Evolutionary conservation across 2,113 vertebrate genomes (phyloP).

Genomic region (Podarcis cretensis): DNA sequence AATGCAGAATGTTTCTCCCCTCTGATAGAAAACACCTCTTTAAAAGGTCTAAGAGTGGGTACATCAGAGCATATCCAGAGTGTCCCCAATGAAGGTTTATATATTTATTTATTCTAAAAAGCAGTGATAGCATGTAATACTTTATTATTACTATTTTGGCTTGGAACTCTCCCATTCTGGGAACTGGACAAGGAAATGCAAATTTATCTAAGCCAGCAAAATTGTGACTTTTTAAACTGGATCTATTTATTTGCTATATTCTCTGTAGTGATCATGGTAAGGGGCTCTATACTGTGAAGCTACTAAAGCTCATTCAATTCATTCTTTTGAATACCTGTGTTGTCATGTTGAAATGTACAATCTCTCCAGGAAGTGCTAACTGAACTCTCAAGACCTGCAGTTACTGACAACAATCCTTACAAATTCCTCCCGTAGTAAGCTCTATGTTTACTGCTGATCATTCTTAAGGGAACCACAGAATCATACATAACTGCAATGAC

Average conservation of each 20-base stretch:
- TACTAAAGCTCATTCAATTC: not conserved
- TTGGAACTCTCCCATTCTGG: not conserved
- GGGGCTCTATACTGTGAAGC: not conserved
- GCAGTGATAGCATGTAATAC: no score
- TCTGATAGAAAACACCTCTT: not conserved
- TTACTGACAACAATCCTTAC: constrained; percentile 55
- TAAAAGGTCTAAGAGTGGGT: not conserved
- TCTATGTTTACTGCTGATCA: constrained; percentile 45
- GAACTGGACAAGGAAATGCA: not conserved
- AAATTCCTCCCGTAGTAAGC: constrained; percentile 11
- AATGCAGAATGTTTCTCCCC: not conserved
- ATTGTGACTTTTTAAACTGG: not conserved
- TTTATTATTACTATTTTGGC: no score
- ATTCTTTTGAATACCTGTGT: constrained; percentile 44
- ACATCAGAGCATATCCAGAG: no score
- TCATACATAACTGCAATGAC: constrained; percentile 42
- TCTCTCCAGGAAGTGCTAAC: constrained; percentile 43
- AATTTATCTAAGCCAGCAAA: not conserved
- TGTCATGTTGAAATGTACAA: constrained; percentile 44
- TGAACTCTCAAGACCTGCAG: constrained; percentile 51
- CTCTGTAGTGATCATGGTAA: not conserved
- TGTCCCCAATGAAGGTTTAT: no score
- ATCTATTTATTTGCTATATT: not conserved
- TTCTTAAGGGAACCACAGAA: constrained; percentile 48
- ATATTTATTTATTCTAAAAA: no score